Percentiles rank a stretch among this genome's conserved stretches.
phyloP scores from a whole-genome alignment of 2,113 vertebrate genomes.

The Charadrius vociferus region DNA sequence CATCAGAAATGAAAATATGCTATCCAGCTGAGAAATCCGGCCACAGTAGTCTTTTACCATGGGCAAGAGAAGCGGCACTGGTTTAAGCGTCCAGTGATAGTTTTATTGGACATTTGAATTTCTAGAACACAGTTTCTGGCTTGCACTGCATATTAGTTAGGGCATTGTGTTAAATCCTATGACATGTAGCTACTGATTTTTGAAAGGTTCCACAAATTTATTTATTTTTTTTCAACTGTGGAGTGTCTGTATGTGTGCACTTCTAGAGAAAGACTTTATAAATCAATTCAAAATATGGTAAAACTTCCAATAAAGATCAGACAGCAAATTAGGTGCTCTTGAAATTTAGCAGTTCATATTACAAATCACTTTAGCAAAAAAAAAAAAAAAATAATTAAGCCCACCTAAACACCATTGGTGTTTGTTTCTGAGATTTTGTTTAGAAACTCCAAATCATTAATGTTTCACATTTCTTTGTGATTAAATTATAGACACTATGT shows the following conservation, averaged over 20 bases:
- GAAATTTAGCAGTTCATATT: constrained; percentile 45
- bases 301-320: constrained; percentile 44
- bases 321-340: constrained; percentile 30
- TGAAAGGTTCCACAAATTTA: neutral
- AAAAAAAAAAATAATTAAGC: neutral
- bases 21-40: neutral
- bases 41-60: neutral
- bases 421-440: constrained; percentile 34
- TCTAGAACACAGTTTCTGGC: neutral
- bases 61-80: neutral
- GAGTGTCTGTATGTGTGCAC: neutral
- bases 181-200: neutral
- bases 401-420: neutral
- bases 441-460: neutral
- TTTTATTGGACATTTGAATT: neutral
- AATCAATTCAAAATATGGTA: neutral
- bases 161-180: neutral
- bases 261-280: neutral
- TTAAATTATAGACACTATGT: constrained; percentile 62
- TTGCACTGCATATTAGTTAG: neutral
- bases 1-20: neutral
- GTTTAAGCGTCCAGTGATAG: neutral
- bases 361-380: neutral
- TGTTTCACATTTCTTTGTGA: constrained; percentile 52
- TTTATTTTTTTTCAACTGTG: neutral